A percentile compares a stretch with the other conserved stretches of the same genome.
phyloP scores from a whole-genome alignment of 2,113 vertebrate genomes.

The Gymnogyps californianus region DNA sequence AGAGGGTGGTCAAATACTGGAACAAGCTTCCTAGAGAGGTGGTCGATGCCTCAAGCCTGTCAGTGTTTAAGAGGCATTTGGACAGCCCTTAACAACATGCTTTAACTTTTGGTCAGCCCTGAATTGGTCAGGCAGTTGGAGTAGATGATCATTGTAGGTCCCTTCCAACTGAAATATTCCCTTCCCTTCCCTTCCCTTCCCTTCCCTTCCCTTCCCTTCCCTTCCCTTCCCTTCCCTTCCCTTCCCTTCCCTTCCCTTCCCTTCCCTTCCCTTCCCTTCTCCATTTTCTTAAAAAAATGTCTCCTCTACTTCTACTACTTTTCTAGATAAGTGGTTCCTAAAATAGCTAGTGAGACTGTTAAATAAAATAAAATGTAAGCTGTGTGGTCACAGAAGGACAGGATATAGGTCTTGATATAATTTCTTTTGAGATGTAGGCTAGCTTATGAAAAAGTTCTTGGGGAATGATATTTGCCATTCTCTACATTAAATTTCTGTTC shows the following conservation, averaged over 20 bases:
- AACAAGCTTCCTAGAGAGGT: neutral
- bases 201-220: no score
- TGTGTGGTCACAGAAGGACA: neutral
- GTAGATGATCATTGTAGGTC: neutral
- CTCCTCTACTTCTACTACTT: neutral
- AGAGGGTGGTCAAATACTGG: neutral
- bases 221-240: no score
- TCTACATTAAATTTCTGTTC: neutral
- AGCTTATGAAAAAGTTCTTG: neutral
- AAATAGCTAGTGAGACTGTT: neutral
- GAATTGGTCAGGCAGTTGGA: neutral
- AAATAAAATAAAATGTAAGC: neutral
- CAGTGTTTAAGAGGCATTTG: neutral
- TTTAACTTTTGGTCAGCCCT: neutral
- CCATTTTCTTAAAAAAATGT: neutral
- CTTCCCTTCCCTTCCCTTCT: no score
- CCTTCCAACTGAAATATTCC: neutral
- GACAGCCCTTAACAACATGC: neutral
- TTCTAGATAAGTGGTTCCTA: neutral
- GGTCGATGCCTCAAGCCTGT: rapidly evolving
- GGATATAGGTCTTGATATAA: neutral
- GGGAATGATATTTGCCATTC: neutral
- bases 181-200: no score
- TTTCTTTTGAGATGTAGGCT: neutral
- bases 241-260: no score